These are phyloP conservation scores for Azemiops feae DNA, from an alignment of 2,113 vertebrate genomes.

Conservation along the genomic window DNA sequence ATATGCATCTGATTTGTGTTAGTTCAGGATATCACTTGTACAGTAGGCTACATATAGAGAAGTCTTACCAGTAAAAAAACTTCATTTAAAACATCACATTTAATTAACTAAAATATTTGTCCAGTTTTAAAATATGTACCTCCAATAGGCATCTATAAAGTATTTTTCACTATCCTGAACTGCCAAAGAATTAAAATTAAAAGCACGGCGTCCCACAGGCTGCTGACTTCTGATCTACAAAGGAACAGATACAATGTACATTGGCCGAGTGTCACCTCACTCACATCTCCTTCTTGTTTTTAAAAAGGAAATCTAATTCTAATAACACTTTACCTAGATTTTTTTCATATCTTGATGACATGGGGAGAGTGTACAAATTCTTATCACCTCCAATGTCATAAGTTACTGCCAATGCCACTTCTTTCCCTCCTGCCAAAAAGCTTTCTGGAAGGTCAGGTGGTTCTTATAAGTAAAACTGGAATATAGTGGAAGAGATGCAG, in stretches of 20 bases:
- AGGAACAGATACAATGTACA: background rate
- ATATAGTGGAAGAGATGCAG: background rate
- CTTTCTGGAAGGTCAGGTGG: background rate
- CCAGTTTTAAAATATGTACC: background rate
- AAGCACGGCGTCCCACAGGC: background rate
- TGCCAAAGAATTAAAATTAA: background rate
- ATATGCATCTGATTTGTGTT: slow-evolving; percentile 1
- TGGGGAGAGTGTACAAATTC: background rate
- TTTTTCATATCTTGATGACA: background rate
- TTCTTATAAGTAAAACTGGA: background rate
- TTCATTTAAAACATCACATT: background rate
- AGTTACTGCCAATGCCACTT: background rate
- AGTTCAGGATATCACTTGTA: background rate
- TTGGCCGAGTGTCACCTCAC: too few relatives aligned
- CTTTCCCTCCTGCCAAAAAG: background rate
- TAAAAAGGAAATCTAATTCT: background rate
- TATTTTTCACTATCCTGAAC: background rate
- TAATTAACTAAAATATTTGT: background rate
- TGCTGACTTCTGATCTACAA: background rate
- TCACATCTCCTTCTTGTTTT: background rate
- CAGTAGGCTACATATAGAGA: background rate
- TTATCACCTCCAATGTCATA: background rate
- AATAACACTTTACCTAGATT: background rate
- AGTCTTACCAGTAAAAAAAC: background rate
- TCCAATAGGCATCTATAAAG: background rate